phyloP scores from a whole-genome alignment of 2,888 invertebrate genomes.

The Sarcophaga caerulescens region DNA sequence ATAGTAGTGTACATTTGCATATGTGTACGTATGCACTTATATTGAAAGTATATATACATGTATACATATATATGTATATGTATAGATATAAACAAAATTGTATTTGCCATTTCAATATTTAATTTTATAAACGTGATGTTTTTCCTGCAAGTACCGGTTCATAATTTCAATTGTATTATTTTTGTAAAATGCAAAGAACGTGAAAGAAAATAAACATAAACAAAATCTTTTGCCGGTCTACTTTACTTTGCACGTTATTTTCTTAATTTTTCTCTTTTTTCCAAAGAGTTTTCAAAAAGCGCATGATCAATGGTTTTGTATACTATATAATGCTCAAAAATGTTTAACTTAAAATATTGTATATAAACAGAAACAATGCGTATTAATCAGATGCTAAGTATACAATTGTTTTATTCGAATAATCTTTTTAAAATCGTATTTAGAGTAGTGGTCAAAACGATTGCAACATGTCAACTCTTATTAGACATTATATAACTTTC shows the following conservation, averaged over 20 bases:
- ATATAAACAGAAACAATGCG: neutral
- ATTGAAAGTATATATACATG: no score
- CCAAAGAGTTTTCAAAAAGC: neutral
- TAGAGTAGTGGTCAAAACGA: no score
- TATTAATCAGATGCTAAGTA: no score
- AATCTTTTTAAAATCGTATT: no score
- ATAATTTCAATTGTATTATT: neutral
- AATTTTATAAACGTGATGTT: neutral
- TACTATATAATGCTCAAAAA: neutral
- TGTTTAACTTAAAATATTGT: neutral
- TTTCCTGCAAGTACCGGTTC: neutral
- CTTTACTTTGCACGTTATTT: neutral
- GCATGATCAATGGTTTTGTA: conserved; percentile 39
- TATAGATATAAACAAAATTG: no score
- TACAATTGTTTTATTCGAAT: no score
- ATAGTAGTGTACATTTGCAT: no score
- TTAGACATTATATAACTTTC: no score
- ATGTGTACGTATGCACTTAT: no score
- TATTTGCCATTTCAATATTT: no score
- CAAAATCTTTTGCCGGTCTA: neutral
- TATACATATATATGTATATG: no score
- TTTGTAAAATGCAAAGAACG: neutral
- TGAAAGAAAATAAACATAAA: neutral
- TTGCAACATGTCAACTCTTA: no score
- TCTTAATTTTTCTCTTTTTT: neutral